A percentile compares a stretch with the other conserved stretches of the same genome.
Conservation (phyloP, 2,797 vertebrate genomes). For the Siniperca obscura region DNA sequence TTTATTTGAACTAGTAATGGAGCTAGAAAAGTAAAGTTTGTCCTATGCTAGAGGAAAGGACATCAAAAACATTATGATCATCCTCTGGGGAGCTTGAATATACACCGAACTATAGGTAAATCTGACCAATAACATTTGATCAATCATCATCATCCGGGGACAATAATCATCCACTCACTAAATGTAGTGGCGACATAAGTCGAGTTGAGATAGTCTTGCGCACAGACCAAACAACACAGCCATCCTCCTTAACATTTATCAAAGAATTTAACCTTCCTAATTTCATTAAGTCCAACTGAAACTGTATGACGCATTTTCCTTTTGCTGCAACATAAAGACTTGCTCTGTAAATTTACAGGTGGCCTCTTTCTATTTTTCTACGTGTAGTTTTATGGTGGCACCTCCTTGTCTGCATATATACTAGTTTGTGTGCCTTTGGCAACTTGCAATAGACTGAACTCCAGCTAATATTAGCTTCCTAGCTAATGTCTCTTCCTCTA, state of each 20-base stretch:
- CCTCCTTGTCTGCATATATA: background rate
- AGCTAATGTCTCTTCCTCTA: background rate
- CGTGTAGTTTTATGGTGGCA: background rate
- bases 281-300: constrained; percentile 40
- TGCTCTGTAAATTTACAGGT: background rate
- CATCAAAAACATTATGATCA: background rate
- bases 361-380: background rate
- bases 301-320: background rate
- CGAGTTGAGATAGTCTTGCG: too few species aligned
- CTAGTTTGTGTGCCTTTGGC: background rate
- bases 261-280: background rate
- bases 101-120: background rate
- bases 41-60: background rate
- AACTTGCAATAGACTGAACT: background rate
- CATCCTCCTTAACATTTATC: background rate
- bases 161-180: too few species aligned
- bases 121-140: background rate
- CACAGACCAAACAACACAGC: background rate
- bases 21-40: background rate
- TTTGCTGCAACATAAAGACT: background rate
- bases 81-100: background rate
- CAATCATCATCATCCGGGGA: too few species aligned
- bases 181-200: too few species aligned
- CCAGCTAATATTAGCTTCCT: background rate
- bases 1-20: too few species aligned